Evolutionary conservation across 2,888 invertebrate species (phyloP), one percentile per base, ranked within the genome.

Genomic region (Euproctis similis): DNA sequence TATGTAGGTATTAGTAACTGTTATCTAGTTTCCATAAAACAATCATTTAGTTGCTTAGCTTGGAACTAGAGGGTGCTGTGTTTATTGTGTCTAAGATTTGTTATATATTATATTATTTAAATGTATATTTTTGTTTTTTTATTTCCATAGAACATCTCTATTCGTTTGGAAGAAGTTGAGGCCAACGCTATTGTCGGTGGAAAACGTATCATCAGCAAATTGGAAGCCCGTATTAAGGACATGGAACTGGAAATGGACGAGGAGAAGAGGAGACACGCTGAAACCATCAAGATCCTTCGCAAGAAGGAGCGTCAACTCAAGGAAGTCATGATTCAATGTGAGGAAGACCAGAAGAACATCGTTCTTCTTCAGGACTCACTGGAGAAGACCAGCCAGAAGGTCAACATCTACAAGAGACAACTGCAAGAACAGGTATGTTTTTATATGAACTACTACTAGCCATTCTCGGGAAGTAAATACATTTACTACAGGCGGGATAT

Each of bases 231-330:
- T 89, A 92, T 97, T 62, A 94, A 96, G 67, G 97, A 97, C 68
- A 86, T 97, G 81, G 97, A 98, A 82, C 87, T 96, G 55, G 97
- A 97, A 81, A 84, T 95, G 52, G 97, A 98, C 68, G 97, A 97
- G 80, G 97, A 98, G 86, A 96, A 96, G 88, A 92, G 97, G 74
- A 92, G 97, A 73, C 97, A 98, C 85, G 92, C 96, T 53, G 97
- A 98, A 85, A 96, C 97, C 63, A 95, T 97, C 78, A 97, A 97
- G 89, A 96, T 97, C 76, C 88, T 97, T 69, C 94, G 97, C 85
- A 98, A 98, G 90, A 98, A 98, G 91, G 97, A 98, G 76, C 95
- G 97, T 65, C 91, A 92, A 65, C 92, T 97, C 68, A 97, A 98
- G 88, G 97, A 97, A 82, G 91, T 97, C 46, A 90, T 96, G 86